Evolutionary conservation across 1,140 invertebrate genomes (phyloP), one percentile per base, ranked within the genome.

Genomic region (Armadillidium nasatum): DNA sequence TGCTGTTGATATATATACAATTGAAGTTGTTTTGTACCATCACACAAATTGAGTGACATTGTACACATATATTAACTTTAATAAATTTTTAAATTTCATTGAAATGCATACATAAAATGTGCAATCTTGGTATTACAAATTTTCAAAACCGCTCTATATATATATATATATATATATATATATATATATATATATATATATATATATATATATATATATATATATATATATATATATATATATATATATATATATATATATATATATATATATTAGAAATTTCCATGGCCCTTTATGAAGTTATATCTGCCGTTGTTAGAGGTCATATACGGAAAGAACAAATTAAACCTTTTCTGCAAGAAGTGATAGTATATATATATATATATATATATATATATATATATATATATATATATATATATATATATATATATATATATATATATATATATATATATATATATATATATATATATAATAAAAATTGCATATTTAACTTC

Each of bases 301-400:
- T 94, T 76, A 86, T 93, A 74, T 88, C 89, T 78, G 89, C 89
- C 84, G 90, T 90, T 74, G 85, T 92, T 69, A 87, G 87, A 77
- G 91, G 90, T 67, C 86, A 84, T 73, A 82, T 93, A 71, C 91
- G 91, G 82, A 91, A 89, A 83, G 92, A 93, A 83, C 85, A 87
- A 77, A 88, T 91, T 70, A 85, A 91, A 33, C 85, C 87, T 76
- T 87, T 88, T 43, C 85, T 94, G 66, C 86, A 85, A 81, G 91
- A 93, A 83, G 86, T 93, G 75, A 85, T 88, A 82, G 91, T 91
- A 87, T 87, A 60, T 43, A 50, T 72, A 9, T 19, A 11, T 75
- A 19, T 72, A 10, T 72, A 9, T 72, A 19, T 75, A 23, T 75
- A 10, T 72, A 7, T 75, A 21, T 75, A 33, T 75, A 33, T 75